Evolutionary conservation across 2,797 vertebrate genomes (phyloP).

Genomic region (Myiotriccus ornatus): DNA sequence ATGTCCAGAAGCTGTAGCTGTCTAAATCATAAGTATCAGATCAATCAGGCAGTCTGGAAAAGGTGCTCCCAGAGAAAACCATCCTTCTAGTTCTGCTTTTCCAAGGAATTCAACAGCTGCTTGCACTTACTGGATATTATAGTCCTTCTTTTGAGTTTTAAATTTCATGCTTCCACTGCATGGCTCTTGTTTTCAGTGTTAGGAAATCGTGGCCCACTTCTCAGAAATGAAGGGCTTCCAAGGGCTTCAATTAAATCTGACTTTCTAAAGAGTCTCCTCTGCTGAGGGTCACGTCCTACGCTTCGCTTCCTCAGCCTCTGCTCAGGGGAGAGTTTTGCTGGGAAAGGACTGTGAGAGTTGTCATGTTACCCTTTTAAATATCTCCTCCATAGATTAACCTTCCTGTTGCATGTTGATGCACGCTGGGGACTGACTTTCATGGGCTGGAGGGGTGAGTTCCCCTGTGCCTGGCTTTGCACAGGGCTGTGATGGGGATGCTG

Average conservation of each 20-base stretch:
- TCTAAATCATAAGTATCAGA: neutral
- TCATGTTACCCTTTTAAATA: neutral
- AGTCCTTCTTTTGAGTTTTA: neutral
- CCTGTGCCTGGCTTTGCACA: neutral
- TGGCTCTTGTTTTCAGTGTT: neutral
- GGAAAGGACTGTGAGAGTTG: neutral
- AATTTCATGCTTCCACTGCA: neutral
- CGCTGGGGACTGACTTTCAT: neutral
- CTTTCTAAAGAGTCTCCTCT: neutral
- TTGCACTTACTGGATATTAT: neutral
- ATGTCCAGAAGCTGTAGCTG: neutral
- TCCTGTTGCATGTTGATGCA: fast-evolving
- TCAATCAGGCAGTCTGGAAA: neutral
- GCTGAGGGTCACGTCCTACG: neutral
- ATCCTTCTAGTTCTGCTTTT: neutral
- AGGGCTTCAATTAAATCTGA: neutral
- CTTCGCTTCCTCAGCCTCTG: neutral
- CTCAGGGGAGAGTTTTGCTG: neutral
- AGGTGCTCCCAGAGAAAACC: neutral
- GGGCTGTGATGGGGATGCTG: fast-evolving
- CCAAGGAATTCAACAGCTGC: neutral
- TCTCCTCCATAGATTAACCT: neutral
- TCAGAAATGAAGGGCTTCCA: neutral
- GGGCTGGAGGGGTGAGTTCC: neutral
- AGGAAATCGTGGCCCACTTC: neutral